Evolutionary conservation across 2,888 invertebrate species (phyloP), one percentile per base, ranked within the genome.

Genomic region (Pherbina coryleti): DNA sequence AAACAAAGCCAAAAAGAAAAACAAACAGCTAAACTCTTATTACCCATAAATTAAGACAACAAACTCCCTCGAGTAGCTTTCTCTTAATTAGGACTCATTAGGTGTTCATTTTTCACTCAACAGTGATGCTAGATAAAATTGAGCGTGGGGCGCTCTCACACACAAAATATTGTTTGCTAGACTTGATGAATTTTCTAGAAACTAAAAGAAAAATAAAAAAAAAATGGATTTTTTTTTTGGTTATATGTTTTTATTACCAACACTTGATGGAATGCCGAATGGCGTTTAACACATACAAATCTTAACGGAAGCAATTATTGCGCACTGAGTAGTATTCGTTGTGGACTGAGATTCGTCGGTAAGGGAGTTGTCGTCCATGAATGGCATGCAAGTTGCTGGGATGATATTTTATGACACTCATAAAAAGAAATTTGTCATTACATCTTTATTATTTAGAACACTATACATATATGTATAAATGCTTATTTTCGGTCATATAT

Each of bases 61-160:
- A n/a, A 64, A 64, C 31, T 8, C 31, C 9, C 55, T 55, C 19
- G 55, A 55, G 55, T 8, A 55, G n/a, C 55, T 11, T 60, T 25
- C 60, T 28, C 55, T 53, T 55, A 71, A 72, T 72, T 60, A 72
- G 60, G 19, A 37, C 57, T 19, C 72, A 60, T 72, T 60, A 60
- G 37, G 17, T n/a, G 72, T 11, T 8, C 60, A 57, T 72, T 44
- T 55, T 55, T 53, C 73, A 44, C 11, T 72, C 72, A 72, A 60
- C 72, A 60, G 37, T 60, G 57, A 34, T 57, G 72, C 72, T 44
- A 34, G 44, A 72, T 72, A 31, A 72, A 44, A 60, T 31, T n/a
- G 53, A 55, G 55, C 5, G 28, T 3, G 22, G 5, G 44, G 11
- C 11, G 44, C 14, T 11, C 14, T 11, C 11, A 2, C 44, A 44